phyloP scores from a whole-genome alignment of 1,140 invertebrate species.

The Cotesia vestalis region DNA sequence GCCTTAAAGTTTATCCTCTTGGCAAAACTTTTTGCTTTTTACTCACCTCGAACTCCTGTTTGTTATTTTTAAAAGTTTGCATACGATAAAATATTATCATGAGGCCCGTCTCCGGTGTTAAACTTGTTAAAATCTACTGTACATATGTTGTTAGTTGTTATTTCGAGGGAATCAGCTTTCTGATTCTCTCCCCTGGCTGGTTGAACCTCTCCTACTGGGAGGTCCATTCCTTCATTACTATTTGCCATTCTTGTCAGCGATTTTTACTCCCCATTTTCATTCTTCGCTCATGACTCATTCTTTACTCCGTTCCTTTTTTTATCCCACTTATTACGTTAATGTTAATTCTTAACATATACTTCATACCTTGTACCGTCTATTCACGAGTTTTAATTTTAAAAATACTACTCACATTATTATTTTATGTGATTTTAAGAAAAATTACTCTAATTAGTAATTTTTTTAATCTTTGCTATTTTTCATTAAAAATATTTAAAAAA shows the following conservation, averaged over 20 bases:
- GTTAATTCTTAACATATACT: too few relatives aligned
- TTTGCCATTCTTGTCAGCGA: constrained; percentile 11
- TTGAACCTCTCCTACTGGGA: neutral
- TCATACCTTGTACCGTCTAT: too few relatives aligned
- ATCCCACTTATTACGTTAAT: too few relatives aligned
- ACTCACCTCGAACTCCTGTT: neutral
- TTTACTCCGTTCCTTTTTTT: too few relatives aligned
- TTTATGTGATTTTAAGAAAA: too few relatives aligned
- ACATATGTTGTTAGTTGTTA: neutral
- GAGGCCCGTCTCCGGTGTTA: neutral
- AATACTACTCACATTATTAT: too few relatives aligned
- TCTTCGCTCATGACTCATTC: constrained; percentile 16
- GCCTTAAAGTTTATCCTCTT: too few relatives aligned
- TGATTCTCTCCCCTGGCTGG: neutral
- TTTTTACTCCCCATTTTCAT: constrained; percentile 8
- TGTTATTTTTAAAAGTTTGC: too few relatives aligned
- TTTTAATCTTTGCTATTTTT: too few relatives aligned
- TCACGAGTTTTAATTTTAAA: too few relatives aligned
- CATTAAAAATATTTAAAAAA: too few relatives aligned
- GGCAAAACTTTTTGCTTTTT: neutral
- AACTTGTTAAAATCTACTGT: constrained; percentile 11
- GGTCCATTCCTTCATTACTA: constrained; percentile 20
- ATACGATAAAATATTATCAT: neutral
- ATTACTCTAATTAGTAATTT: too few relatives aligned
- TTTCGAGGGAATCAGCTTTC: neutral